A percentile compares a stretch with the other conserved stretches of the same genome.
phyloP scores from a whole-genome alignment of 2,113 vertebrate species.

The Zosterops borbonicus region DNA sequence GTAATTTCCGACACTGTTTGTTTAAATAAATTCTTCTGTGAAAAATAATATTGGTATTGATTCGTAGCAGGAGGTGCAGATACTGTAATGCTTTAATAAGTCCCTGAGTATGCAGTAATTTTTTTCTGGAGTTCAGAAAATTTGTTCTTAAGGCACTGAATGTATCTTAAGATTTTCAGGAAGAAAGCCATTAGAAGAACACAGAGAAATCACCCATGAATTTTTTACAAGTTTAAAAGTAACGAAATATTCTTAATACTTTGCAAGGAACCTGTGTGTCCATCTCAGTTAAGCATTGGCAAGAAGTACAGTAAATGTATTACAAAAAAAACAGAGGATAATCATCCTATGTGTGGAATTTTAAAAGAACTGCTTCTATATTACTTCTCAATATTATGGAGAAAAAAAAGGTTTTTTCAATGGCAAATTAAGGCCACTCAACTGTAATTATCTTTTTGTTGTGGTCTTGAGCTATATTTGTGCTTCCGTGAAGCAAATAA shows the following conservation, averaged over 20 bases:
- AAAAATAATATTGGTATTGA: not conserved
- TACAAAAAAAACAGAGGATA: not conserved
- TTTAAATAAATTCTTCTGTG: not conserved
- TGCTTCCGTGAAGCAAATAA: not conserved
- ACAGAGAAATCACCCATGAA: not conserved
- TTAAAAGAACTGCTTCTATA: not conserved
- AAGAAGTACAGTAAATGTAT: not conserved
- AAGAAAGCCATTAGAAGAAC: not conserved
- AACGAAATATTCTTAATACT: not conserved
- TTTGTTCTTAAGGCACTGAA: not conserved
- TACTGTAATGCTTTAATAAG: not conserved
- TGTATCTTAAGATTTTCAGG: not conserved
- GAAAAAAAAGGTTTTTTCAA: fast-evolving
- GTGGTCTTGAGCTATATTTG: not conserved
- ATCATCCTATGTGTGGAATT: not conserved
- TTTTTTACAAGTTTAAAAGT: not conserved
- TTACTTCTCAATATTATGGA: not conserved
- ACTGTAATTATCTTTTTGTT: not conserved
- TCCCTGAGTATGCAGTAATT: not conserved
- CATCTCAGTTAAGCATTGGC: not conserved
- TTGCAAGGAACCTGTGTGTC: not conserved
- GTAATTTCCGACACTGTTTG: slow-evolving; percentile 70
- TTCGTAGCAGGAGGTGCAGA: not conserved
- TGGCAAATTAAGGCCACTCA: not conserved
- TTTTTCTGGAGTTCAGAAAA: not conserved